Base-by-base conservation (phyloP, 1,140 invertebrate genomes). In the roundworm (Caenorhabditis elegans) region DNA sequence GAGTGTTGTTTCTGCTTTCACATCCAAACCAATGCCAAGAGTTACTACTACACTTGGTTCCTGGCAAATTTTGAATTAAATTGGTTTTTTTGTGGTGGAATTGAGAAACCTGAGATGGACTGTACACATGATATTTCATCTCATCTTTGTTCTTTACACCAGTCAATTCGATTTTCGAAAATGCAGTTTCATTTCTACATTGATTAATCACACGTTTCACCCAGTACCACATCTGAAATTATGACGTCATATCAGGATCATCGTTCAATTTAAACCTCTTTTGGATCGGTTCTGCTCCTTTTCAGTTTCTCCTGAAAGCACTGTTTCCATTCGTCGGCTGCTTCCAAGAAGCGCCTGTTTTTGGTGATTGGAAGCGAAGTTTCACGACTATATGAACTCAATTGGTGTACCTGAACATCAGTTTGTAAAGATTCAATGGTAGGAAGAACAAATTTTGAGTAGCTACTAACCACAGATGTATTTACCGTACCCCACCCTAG, bases 181-280 rank as follows among this genome's bases (percentile, higher is more conserved):
- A 60, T 3, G 26, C 13, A 8, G 53, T 60, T 34, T 60, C 11
- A 34, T 60, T 60, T 60, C 53, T 60, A 28, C 53, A 60, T 22
- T 31, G 26, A 60, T 60, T 60, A 26, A 17, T 31, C 3, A 28
- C 53, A 4, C 53, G 8, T 34, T 31, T 31, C 11, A 60, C 53
- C 53, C 53, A 60, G 15, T 60, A 60, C 53, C 53, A 60, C 53
- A 60, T 60, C 53, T 60, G 26, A n/a, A 49, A 49, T n/a, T n/a
- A n/a, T n/a, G n/a, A n/a, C n/a, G n/a, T n/a, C n/a, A 48, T 3
- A 48, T 3, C 3, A 17, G 15, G 3, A 6, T 17, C 46, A 3
- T 3, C 13, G 3, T 48, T 10, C 3, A n/a, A 10, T 3, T 5
- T n/a, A 17, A 24, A 60, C 53, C 28, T 60, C 53, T 34, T 60